Conservation (phyloP, 2,113 vertebrate species). For the Mesoclemmys tuberculata region DNA sequence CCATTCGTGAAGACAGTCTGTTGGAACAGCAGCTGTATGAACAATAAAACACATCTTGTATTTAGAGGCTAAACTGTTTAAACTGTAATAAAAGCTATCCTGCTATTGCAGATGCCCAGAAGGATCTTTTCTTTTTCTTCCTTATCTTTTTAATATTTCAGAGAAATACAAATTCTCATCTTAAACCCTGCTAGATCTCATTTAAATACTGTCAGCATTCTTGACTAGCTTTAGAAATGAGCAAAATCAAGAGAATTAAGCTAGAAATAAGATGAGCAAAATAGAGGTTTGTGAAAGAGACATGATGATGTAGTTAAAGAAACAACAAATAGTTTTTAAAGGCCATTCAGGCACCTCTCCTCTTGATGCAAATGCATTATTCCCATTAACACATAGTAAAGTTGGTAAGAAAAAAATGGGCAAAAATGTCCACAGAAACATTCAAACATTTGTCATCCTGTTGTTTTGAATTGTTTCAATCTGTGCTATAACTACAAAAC, state of each 20-base stretch:
- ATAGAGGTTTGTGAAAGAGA: not conserved
- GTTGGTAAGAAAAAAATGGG: not conserved
- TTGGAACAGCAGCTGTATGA: slow-evolving; percentile 73
- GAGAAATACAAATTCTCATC: slow-evolving; percentile 57
- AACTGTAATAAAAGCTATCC: slow-evolving; percentile 68
- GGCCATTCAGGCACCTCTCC: not conserved
- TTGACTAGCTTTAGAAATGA: slow-evolving; percentile 44
- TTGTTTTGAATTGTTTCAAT: not conserved
- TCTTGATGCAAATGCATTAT: not conserved
- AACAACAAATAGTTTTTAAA: slow-evolving; percentile 3
- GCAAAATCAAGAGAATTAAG: slow-evolving; percentile 54
- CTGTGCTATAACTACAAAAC: not conserved
- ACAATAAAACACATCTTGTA: slow-evolving; percentile 67
- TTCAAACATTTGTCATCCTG: not conserved
- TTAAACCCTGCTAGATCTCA: slow-evolving; percentile 48
- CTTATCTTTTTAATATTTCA: slow-evolving; percentile 68
- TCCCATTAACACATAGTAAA: not conserved
- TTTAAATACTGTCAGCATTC: slow-evolving; percentile 60
- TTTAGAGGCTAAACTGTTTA: slow-evolving; percentile 68
- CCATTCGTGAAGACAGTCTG: slow-evolving; percentile 67
- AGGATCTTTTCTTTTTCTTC: slow-evolving; percentile 59
- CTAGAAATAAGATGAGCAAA: slow-evolving; percentile 54
- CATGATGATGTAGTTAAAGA: not conserved
- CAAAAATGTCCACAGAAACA: not conserved
- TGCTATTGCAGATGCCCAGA: slow-evolving; percentile 50